Conservation (phyloP, 23 tunicate species). For the Botrylloides violaceus region DNA sequence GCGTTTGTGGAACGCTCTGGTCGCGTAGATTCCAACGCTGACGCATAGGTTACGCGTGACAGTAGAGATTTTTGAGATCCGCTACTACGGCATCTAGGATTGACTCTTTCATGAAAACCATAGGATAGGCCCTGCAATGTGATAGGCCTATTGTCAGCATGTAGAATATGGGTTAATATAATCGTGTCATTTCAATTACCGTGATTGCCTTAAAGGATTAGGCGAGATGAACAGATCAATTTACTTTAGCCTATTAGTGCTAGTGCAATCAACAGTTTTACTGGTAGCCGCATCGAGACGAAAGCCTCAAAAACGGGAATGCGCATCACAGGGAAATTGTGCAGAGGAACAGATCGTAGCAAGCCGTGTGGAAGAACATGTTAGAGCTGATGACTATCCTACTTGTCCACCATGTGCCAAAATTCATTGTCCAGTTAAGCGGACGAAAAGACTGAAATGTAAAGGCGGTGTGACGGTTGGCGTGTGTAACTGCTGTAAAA, state of each 20-base stretch:
- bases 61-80: no score
- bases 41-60: no score
- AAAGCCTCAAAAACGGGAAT: background rate
- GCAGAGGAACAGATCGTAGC: background rate
- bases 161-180: no score
- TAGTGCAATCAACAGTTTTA: background rate
- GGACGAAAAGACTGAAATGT: slow-evolving; percentile 19
- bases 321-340: background rate
- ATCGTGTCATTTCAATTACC: no score
- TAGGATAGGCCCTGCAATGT: no score
- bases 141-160: no score
- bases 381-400: background rate
- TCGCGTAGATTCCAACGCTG: no score
- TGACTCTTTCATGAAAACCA: no score
- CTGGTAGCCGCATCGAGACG: background rate
- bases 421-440: background rate
- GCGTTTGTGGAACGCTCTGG: no score
- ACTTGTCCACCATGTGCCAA: slow-evolving; percentile 6
- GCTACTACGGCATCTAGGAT: no score
- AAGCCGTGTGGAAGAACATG: background rate
- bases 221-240: background rate
- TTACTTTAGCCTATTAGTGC: background rate
- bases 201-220: no score
- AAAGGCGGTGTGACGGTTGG: slow-evolving; percentile 27
- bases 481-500: slow-evolving; percentile 30